Evolutionary conservation across 2,888 invertebrate species (phyloP).

Genomic region (Dryomyza anilis): DNA sequence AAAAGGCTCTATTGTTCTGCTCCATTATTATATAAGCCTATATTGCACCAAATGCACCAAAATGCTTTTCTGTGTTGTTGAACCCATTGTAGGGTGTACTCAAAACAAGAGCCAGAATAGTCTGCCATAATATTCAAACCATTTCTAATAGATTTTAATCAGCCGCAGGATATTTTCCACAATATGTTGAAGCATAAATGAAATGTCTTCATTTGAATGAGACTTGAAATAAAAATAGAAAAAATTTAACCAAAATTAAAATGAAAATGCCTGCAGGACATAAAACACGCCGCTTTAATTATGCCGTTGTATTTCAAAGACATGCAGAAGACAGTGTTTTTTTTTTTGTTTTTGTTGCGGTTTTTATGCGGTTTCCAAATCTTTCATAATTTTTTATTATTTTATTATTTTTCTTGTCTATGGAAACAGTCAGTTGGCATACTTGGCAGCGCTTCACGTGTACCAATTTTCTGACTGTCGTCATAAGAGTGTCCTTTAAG

Average conservation of each 20-base stretch:
- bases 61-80: no score
- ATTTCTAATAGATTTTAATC: conserved; percentile 51
- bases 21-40: no score
- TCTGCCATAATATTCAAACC: conserved; percentile 5
- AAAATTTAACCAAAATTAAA: conserved; percentile 36
- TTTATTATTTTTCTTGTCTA: no score
- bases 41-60: no score
- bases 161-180: conserved; percentile 47
- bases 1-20: no score
- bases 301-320: conserved; percentile 30
- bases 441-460: no score
- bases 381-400: no score
- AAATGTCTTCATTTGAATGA: not conserved
- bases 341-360: no score
- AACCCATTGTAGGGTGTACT: not conserved
- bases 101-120: not conserved
- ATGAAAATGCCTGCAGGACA: conserved; percentile 45
- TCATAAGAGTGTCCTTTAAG: conserved; percentile 8
- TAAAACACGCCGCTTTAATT: conserved; percentile 48
- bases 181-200: conserved; percentile 3
- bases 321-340: no score
- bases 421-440: no score
- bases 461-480: no score
- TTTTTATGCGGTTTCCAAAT: no score
- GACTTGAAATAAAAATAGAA: conserved; percentile 4